Evolutionary conservation across 2,113 vertebrate species (phyloP).

Genomic region (Cinclus cinclus): DNA sequence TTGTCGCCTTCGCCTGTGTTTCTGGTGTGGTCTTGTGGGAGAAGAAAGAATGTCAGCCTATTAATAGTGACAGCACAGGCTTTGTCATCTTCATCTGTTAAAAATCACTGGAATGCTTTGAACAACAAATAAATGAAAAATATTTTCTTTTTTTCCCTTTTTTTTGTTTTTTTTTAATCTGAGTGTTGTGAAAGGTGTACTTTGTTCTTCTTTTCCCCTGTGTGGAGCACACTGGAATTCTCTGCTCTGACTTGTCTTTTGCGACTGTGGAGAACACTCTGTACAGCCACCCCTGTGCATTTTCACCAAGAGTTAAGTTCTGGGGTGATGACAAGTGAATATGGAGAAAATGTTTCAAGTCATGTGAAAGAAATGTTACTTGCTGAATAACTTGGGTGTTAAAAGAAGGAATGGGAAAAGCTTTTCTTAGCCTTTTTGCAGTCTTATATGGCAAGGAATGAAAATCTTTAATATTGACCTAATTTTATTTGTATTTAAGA

Average conservation of each 20-base stretch:
- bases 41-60: constrained; percentile 38
- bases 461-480: constrained; percentile 58
- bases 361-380: constrained; percentile 45
- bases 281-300: rapidly evolving
- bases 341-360: constrained; percentile 35
- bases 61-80: background rate
- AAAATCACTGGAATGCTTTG: constrained; percentile 30
- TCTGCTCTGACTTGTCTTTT: background rate
- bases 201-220: background rate
- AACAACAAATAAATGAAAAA: background rate
- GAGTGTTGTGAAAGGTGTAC: background rate
- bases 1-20: background rate
- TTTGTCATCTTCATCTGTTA: constrained; percentile 34
- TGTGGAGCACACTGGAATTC: background rate
- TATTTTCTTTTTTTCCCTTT: background rate
- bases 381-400: constrained; percentile 26
- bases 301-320: constrained; percentile 5
- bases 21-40: constrained; percentile 3
- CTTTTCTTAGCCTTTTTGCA: background rate
- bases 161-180: rapidly evolving
- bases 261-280: background rate
- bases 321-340: background rate
- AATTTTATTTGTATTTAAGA: constrained; percentile 52
- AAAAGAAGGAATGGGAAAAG: constrained; percentile 13
- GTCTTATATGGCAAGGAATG: constrained; percentile 41